These are phyloP conservation scores for Lymantria monacha DNA, from an alignment of 2,888 invertebrate genomes.

Conservation along the genomic window DNA sequence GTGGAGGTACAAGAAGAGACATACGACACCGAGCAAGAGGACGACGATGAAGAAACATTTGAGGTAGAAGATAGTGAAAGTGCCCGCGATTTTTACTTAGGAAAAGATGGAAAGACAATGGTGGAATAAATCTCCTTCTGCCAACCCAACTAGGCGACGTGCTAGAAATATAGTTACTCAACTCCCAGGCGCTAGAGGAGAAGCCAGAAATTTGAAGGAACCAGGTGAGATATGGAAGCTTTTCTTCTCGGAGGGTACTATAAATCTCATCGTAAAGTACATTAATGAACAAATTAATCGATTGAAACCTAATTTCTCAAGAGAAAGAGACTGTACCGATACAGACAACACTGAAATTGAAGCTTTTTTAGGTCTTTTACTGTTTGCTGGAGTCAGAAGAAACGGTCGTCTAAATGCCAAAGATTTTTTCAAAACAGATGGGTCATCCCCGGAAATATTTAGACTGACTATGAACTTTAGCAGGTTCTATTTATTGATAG, in stretches of 20 bases:
- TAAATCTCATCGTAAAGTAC: not conserved
- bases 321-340: not conserved
- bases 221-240: conserved; percentile 2
- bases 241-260: not conserved
- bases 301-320: not conserved
- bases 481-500: conserved; percentile 4
- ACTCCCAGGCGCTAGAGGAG: too few species aligned
- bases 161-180: too few species aligned
- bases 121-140: conserved; percentile 11
- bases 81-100: conserved; percentile 9
- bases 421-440: conserved; percentile 6
- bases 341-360: conserved; percentile 2
- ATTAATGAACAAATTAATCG: not conserved
- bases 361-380: conserved; percentile 19
- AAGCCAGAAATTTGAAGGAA: too few species aligned
- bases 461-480: not conserved
- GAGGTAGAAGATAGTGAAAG: conserved; percentile 5
- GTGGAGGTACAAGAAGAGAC: conserved; percentile 12
- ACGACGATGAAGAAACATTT: conserved; percentile 9
- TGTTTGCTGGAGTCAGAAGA: conserved; percentile 9
- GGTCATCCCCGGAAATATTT: conserved; percentile 1
- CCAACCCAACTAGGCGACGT: conserved; percentile 7
- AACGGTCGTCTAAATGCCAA: conserved; percentile 3
- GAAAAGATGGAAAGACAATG: conserved; percentile 9
- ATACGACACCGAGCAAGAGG: conserved; percentile 12